These are phyloP conservation scores for Ophthalmolycus amberensis DNA, from an alignment of 2,113 vertebrate genomes.

Conservation along the genomic window DNA sequence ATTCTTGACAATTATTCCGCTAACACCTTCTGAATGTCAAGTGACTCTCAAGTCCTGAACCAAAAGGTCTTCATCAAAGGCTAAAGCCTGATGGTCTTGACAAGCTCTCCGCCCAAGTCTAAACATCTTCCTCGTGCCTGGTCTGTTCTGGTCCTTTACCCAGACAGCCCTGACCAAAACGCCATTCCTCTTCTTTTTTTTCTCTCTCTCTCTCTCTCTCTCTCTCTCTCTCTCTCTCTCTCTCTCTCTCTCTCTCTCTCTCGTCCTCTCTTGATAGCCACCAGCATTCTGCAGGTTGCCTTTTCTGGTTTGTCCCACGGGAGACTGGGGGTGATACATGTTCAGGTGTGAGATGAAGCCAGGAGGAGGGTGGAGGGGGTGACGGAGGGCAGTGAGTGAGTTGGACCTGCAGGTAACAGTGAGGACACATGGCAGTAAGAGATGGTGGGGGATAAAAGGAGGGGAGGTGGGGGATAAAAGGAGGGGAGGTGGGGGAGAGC, in stretches of 20 bases:
- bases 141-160: conserved; percentile 56
- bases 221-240: conserved; percentile 24
- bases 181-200: not conserved
- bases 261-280: conserved; percentile 16
- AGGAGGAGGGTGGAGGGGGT: not conserved
- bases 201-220: conserved; percentile 15
- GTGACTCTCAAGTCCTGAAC: conserved; percentile 58
- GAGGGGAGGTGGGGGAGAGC: not conserved
- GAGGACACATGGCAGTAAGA: conserved; percentile 13
- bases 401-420: conserved; percentile 13
- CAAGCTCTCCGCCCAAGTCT: conserved; percentile 64
- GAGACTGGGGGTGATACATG: not conserved
- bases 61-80: conserved; percentile 59
- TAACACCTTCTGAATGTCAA: conserved; percentile 61
- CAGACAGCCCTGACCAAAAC: conserved; percentile 43
- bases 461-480: conserved; percentile 31
- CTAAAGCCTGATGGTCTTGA: conserved; percentile 69
- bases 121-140: conserved; percentile 72
- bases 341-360: conserved; percentile 13
- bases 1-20: conserved; percentile 55
- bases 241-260: conserved; percentile 17
- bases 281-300: conserved; percentile 33
- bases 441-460: too few species aligned
- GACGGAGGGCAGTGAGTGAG: not conserved
- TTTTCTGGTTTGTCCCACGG: conserved; percentile 17